A percentile compares a stretch with the other conserved stretches of the same genome.
Evolutionary conservation across 2,888 invertebrate species (phyloP).

Genomic region (Trachelus tabidus): DNA sequence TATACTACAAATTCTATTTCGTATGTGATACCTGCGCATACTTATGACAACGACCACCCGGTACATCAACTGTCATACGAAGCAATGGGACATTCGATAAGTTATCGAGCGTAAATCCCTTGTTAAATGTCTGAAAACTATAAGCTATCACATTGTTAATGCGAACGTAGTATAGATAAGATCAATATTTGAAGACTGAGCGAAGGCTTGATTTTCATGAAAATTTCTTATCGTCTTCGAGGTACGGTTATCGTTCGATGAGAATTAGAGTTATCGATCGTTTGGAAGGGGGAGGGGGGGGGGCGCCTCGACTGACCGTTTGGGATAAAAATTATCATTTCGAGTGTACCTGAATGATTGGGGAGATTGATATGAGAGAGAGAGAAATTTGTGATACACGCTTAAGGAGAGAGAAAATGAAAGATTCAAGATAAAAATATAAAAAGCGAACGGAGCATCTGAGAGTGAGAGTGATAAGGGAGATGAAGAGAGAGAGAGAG

Average conservation of each 20-base stretch:
- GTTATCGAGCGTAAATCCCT: neutral
- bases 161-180: neutral
- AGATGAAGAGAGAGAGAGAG: neutral
- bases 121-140: too few relatives aligned
- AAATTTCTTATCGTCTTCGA: neutral
- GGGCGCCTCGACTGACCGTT: neutral
- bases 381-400: neutral
- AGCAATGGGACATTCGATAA: neutral
- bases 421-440: neutral
- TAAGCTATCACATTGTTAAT: neutral
- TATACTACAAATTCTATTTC: neutral
- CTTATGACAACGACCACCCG: neutral
- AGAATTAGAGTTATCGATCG: neutral
- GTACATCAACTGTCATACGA: neutral
- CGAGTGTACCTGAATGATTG: neutral
- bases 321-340: neutral
- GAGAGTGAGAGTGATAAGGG: neutral
- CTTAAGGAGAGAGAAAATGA: neutral
- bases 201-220: neutral
- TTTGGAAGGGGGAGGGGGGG: too few relatives aligned
- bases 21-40: neutral
- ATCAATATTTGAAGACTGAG: neutral
- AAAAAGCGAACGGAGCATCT: neutral
- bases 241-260: neutral
- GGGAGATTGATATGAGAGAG: neutral